phyloP scores from a whole-genome alignment of 2,888 invertebrate species.

The Crocallis elinguaria region DNA sequence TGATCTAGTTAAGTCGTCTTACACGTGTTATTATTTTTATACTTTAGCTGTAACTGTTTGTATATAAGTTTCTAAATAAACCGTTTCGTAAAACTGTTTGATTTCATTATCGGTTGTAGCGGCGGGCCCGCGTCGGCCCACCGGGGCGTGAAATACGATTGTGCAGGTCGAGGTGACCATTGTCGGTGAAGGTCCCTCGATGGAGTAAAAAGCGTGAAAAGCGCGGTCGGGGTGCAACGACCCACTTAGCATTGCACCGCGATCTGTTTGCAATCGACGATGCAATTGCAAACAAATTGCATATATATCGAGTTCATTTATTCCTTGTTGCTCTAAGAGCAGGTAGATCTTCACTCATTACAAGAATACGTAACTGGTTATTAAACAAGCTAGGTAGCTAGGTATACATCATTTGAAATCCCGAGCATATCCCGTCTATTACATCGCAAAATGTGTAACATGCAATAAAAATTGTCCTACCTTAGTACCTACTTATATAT shows the following conservation, averaged over 20 bases:
- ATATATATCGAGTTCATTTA: neutral
- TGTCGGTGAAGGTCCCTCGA: conserved; percentile 72
- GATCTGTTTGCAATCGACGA: neutral
- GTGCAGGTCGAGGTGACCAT: conserved; percentile 53
- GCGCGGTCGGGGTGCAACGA: conserved; percentile 53
- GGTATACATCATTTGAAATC: too few relatives aligned
- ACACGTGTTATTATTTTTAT: conserved; percentile 70
- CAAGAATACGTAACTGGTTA: neutral
- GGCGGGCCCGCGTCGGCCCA: conserved; percentile 52
- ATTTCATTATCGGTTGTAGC: conserved; percentile 69
- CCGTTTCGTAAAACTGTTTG: conserved; percentile 67
- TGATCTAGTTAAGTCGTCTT: conserved; percentile 58
- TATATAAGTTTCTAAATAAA: conserved; percentile 79
- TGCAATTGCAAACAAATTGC: conserved; percentile 3
- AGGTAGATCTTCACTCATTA: too few relatives aligned
- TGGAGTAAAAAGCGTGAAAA: conserved; percentile 58
- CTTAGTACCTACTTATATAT: too few relatives aligned
- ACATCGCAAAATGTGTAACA: too few relatives aligned
- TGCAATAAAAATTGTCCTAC: too few relatives aligned
- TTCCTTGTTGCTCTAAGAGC: neutral
- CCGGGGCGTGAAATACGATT: conserved; percentile 70
- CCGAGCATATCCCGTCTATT: too few relatives aligned
- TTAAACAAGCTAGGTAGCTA: neutral
- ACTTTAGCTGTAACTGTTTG: conserved; percentile 66
- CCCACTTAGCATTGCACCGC: conserved; percentile 32